These are phyloP conservation scores for Schizopygopsis pylzovi DNA, from an alignment of 2,797 vertebrate genomes.

Conservation along the genomic window DNA sequence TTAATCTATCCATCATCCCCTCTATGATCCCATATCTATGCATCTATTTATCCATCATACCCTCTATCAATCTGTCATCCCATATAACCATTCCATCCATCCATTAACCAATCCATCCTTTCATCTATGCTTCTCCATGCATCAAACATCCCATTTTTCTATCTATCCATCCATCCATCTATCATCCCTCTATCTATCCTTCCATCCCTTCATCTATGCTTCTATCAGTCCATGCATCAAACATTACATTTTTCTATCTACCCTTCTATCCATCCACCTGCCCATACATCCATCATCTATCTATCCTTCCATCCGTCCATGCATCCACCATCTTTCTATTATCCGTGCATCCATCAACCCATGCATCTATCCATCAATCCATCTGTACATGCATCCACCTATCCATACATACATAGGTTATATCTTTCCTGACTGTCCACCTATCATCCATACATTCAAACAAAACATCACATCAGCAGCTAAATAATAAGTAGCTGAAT, in stretches of 20 bases:
- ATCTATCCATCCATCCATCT: too few species aligned
- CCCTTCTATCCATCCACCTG: not conserved
- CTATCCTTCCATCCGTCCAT: not conserved
- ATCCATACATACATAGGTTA: too few species aligned
- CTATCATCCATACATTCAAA: not conserved
- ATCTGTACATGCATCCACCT: too few species aligned
- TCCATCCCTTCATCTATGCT: too few species aligned
- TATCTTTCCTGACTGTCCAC: not conserved
- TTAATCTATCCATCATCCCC: not conserved
- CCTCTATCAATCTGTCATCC: not conserved
- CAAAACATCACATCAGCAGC: not conserved
- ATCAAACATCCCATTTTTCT: not conserved
- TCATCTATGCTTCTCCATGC: not conserved
- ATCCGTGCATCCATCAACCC: not conserved
- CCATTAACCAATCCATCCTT: not conserved
- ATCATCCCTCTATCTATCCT: too few species aligned
- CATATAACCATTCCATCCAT: too few species aligned
- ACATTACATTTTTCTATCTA: accelerated
- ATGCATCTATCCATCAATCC: not conserved
- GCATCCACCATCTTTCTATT: not conserved
- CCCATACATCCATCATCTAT: not conserved
- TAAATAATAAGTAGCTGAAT: not conserved
- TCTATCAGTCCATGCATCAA: too few species aligned
- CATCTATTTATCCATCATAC: too few species aligned
- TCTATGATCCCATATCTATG: too few species aligned